These are phyloP conservation scores for Petrolisthes manimaculis DNA, from an alignment of 2,888 invertebrate genomes.

Conservation along the genomic window DNA sequence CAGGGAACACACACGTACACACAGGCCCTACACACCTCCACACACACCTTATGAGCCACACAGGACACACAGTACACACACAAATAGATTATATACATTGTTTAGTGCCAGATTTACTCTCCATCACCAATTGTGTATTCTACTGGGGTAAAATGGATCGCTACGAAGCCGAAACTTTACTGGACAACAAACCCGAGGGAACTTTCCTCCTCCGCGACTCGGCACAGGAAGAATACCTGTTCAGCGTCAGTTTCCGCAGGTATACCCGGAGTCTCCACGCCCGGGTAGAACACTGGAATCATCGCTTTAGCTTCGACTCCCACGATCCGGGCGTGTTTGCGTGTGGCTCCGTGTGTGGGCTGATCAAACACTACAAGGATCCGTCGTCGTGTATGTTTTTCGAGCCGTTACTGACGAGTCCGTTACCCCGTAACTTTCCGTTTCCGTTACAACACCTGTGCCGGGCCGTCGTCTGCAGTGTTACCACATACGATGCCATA, in stretches of 20 bases:
- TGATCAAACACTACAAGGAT: constrained; percentile 89
- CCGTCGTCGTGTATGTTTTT: constrained; percentile 98
- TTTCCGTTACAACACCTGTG: constrained; percentile 93
- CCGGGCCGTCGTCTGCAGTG: constrained; percentile 86
- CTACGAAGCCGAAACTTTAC: constrained; percentile 92
- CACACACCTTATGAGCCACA: too few species aligned
- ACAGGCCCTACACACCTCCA: too few species aligned
- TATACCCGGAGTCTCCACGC: constrained; percentile 96
- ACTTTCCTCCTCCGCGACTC: constrained; percentile 95
- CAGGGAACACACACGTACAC: too few species aligned
- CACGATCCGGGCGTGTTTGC: constrained; percentile 97
- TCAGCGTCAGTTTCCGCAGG: constrained; percentile 95
- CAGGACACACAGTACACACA: too few species aligned
- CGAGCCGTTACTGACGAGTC: constrained; percentile 96
- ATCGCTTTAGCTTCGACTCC: constrained; percentile 95
- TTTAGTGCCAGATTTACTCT: constrained; percentile 90
- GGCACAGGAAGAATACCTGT: constrained; percentile 96
- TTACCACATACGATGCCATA: constrained; percentile 89
- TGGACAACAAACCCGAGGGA: constrained; percentile 95
- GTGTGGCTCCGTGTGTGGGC: constrained; percentile 85
- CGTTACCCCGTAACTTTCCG: constrained; percentile 86
- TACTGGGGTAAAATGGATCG: constrained; percentile 99
- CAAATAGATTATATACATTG: constrained; percentile 96
- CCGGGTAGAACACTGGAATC: constrained; percentile 94
- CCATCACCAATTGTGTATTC: constrained; percentile 91